Base-by-base conservation (phyloP, 2,797 vertebrate species). In the Allobates femoralis region DNA sequence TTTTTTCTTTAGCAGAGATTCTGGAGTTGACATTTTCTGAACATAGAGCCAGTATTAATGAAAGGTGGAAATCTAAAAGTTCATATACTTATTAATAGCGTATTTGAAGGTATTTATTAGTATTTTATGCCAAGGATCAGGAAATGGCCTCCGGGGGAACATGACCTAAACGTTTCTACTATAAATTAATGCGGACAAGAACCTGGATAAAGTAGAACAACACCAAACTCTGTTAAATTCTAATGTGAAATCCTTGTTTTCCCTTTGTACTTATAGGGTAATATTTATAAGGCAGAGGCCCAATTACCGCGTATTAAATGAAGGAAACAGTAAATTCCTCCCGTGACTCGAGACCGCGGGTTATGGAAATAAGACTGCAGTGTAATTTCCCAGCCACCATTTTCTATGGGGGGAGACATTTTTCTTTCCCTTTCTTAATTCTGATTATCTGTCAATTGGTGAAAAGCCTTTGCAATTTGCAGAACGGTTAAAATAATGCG, bases 271-370 rank as follows among this genome's bases (percentile, higher is more conserved):
- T 82, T 79, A 60, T 80, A 71, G 28, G 34, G 77, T 80, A 80
- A 41, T 80, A 80, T 85, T 85, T 79, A 80, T 73, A 80, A 79
- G 84, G 67, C 78, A 64, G 73, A 60, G 56, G n/a, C 81, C 85
- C 78, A 86, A 81, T 86, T 87, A 87, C 73, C 58, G 50, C 7
- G 50, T 83, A 46, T 76, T 60, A 78, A 75, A 69, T 83, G 66
- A 87, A 87, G 64, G 73, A 87, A 86, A 86, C 77, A 60, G 78
- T 83, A 83, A 82, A 87, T 87, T 67, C 73, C 79, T 83, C 67
- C 6, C 81, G 19, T 23, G 80, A 83, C 79, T 77, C 46, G 67
- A 67, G 55, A 53, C 56, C 77, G 66, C 86, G 51, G 79, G 83
- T 83, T 87, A 83, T 87, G 50, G 46, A 79, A 83, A 79, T 53